Evolutionary conservation across 2,797 vertebrate species (phyloP).

Genomic region (Allobates femoralis): DNA sequence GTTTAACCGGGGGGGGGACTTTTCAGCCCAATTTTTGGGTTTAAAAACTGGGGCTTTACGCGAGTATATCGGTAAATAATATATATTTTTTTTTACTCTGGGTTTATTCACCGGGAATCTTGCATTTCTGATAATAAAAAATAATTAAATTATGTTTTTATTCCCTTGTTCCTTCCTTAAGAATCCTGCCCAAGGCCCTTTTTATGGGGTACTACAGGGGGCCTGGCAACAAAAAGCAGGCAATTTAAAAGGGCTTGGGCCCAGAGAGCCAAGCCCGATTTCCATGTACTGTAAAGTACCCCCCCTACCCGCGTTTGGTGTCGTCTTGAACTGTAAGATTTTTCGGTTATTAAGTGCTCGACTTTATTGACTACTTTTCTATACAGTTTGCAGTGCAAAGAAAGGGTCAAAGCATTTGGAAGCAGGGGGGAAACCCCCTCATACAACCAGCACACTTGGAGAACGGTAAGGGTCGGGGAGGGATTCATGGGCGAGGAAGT

Average conservation of each 20-base stretch:
- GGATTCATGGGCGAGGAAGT: background rate
- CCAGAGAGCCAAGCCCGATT: slow-evolving; percentile 71
- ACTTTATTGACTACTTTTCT: slow-evolving; percentile 99
- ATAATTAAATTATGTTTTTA: background rate
- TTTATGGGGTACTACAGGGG: slow-evolving; percentile 86
- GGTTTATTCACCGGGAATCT: background rate
- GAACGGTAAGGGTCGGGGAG: background rate
- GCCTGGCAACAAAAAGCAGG: slow-evolving; percentile 81
- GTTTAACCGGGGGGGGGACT: too few species aligned
- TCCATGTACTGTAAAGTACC: background rate
- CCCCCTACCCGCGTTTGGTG: too few species aligned
- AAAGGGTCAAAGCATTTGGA: slow-evolving; percentile 99
- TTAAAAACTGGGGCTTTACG: too few species aligned
- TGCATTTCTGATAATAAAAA: background rate
- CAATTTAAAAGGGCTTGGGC: slow-evolving; percentile 89
- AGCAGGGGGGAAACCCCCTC: slow-evolving; percentile 76
- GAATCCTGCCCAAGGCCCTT: slow-evolving; percentile 81
- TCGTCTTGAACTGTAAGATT: background rate
- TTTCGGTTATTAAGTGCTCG: slow-evolving; percentile 90
- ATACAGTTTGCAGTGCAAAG: slow-evolving; percentile 99
- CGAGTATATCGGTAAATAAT: too few species aligned
- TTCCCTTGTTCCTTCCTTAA: background rate
- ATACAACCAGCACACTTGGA: background rate
- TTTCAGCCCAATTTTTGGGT: too few species aligned
- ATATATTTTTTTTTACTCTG: too few species aligned